phyloP scores from a whole-genome alignment of 2,113 vertebrate genomes.

The Cygnus atratus region DNA sequence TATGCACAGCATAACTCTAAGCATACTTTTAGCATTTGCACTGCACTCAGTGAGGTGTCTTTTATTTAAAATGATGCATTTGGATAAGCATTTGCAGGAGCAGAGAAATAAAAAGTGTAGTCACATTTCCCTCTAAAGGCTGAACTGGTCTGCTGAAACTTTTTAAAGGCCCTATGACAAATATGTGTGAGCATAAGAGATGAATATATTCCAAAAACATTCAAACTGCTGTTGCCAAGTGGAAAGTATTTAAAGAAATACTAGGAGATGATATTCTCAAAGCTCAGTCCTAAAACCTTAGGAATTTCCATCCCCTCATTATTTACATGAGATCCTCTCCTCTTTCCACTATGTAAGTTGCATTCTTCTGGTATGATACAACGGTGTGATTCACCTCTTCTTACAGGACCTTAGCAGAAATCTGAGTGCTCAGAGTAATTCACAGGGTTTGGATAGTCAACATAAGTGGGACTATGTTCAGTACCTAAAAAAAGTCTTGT shows the following conservation, averaged over 20 bases:
- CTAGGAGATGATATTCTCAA: neutral
- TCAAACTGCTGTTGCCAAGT: neutral
- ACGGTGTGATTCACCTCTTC: neutral
- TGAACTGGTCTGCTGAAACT: slow-evolving; percentile 4
- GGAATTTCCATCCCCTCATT: neutral
- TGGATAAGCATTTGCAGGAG: neutral
- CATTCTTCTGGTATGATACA: neutral
- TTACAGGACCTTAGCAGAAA: neutral
- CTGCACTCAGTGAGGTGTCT: neutral
- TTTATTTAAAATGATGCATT: neutral
- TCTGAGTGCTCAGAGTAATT: neutral
- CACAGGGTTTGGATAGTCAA: neutral
- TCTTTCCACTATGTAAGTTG: neutral
- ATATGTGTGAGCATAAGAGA: neutral
- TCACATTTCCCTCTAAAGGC: neutral
- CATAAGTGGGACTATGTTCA: neutral
- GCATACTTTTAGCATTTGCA: neutral
- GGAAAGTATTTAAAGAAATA: slow-evolving; percentile 19
- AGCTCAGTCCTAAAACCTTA: neutral
- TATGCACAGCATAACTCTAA: neutral
- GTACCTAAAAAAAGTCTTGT: neutral
- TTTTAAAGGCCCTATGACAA: neutral
- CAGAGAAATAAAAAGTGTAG: neutral
- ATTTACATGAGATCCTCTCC: neutral
- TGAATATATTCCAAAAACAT: neutral